phyloP scores from a whole-genome alignment of 1,140 invertebrate genomes.

The Papilio dardanus region DNA sequence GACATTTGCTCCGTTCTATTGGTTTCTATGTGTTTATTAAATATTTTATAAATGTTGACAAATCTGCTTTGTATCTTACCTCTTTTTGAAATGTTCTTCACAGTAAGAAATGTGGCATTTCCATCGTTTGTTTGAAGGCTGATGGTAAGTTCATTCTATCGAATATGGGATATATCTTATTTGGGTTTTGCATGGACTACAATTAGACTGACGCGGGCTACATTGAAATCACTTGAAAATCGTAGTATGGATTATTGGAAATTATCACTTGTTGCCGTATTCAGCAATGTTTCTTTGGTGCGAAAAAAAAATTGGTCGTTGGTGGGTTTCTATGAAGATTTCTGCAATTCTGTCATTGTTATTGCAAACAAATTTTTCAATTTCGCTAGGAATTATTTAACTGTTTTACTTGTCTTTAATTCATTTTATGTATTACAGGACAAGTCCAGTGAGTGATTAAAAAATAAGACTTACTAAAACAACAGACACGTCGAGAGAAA shows the following conservation, averaged over 20 bases:
- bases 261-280: not conserved
- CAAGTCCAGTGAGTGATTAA: not conserved
- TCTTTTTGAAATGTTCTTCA: conserved; percentile 24
- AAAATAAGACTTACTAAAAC: too few relatives aligned
- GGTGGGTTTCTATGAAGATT: conserved; percentile 3
- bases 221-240: not conserved
- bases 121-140: not conserved
- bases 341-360: not conserved
- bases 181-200: conserved; percentile 51
- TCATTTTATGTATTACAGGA: not conserved
- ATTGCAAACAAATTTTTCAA: not conserved
- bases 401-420: not conserved
- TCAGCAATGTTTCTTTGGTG: conserved; percentile 11
- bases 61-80: not conserved
- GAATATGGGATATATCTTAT: conserved; percentile 52
- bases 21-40: conserved; percentile 2
- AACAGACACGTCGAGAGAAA: too few relatives aligned
- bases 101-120: conserved; percentile 11
- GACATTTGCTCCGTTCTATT: conserved; percentile 4
- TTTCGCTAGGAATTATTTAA: not conserved
- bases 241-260: not conserved
- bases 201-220: not conserved
- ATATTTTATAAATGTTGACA: not conserved
- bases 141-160: conserved; percentile 57
- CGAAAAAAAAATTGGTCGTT: not conserved